These are phyloP conservation scores for Metopolophium dirhodum DNA, from an alignment of 1,140 invertebrate genomes.

Conservation along the genomic window DNA sequence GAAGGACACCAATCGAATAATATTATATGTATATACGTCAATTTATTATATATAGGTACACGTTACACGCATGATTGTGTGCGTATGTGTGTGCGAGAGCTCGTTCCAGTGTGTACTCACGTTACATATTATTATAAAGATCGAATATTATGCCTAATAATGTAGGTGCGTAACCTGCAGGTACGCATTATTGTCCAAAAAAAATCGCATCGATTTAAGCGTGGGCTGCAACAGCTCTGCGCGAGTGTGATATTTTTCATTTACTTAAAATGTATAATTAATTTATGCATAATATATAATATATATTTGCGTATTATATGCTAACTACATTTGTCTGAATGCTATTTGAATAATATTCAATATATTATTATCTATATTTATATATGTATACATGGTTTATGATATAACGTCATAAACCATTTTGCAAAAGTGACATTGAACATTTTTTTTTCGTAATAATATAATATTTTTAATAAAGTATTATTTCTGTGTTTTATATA, in stretches of 20 bases:
- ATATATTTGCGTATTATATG: background rate
- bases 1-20: conserved; percentile 37
- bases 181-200: background rate
- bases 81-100: background rate
- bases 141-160: background rate
- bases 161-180: background rate
- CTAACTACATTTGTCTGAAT: background rate
- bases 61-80: background rate
- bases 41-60: background rate
- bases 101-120: background rate
- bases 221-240: background rate
- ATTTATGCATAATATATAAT: background rate
- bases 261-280: background rate
- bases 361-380: background rate
- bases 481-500: background rate
- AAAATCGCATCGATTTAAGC: background rate
- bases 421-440: conserved; percentile 29
- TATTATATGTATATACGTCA: background rate
- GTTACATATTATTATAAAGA: background rate
- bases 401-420: background rate
- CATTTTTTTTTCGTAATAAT: background rate
- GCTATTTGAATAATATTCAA: conserved; percentile 7
- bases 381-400: background rate
- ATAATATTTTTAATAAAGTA: conserved; percentile 17
- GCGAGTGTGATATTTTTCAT: background rate